Percentiles rank a stretch among this genome's conserved stretches.
Conservation (phyloP, 1,140 invertebrate species). For the Musca domestica region DNA sequence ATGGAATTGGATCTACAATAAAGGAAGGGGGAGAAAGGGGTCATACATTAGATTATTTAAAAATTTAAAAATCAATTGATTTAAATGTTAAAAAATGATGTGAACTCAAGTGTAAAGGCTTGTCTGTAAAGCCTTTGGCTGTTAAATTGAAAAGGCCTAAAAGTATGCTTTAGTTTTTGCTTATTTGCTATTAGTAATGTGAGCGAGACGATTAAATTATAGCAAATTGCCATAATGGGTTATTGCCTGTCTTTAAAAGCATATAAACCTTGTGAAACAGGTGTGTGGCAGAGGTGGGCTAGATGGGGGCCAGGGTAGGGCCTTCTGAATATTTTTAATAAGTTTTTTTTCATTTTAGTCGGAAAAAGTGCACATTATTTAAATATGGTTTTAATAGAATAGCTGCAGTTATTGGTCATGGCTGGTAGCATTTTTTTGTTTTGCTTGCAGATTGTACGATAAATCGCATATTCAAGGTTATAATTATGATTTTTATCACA, state of each 20-base stretch:
- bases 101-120: background rate
- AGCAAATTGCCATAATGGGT: background rate
- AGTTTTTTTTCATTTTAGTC: no score
- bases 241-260: background rate
- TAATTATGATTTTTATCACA: no score
- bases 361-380: no score
- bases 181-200: background rate
- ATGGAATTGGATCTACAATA: conserved; percentile 26
- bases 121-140: background rate
- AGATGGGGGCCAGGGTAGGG: no score
- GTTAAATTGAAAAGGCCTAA: conserved; percentile 26
- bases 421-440: no score
- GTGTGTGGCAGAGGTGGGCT: background rate
- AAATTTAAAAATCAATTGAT: no score
- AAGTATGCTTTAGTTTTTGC: conserved; percentile 29
- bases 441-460: no score
- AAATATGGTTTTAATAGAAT: no score
- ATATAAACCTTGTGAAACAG: background rate
- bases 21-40: conserved; percentile 10
- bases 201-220: background rate
- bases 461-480: no score
- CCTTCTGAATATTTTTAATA: no score
- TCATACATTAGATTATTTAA: background rate
- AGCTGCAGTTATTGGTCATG: no score
- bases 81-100: conserved; percentile 4